phyloP scores from a whole-genome alignment of 2,888 invertebrate species.

The Coelinius sp. region DNA sequence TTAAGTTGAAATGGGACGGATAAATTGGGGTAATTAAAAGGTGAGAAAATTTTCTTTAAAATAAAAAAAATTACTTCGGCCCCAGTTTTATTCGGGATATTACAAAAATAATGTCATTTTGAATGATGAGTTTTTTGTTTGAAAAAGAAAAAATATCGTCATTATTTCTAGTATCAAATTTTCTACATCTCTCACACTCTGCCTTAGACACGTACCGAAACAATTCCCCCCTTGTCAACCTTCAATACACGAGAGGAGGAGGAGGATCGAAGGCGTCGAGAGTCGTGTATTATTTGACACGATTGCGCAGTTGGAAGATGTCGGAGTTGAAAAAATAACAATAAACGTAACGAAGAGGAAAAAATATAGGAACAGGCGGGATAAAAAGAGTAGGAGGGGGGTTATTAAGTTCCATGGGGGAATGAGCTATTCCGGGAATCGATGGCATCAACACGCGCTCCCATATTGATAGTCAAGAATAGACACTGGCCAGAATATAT shows the following conservation, averaged over 20 bases:
- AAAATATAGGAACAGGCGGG: constrained; percentile 34
- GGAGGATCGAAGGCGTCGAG: not conserved
- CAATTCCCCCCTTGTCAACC: constrained; percentile 17
- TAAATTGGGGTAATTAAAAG: too few relatives aligned
- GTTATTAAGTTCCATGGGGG: not conserved
- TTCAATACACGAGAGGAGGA: not conserved
- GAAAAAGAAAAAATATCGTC: not conserved
- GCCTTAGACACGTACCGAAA: constrained; percentile 28
- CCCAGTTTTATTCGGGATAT: too few relatives aligned
- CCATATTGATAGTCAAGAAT: not conserved
- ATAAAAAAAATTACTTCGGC: too few relatives aligned
- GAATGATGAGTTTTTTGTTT: not conserved
- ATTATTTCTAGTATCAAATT: not conserved
- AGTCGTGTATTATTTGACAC: constrained; percentile 6
- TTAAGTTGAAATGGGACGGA: not conserved
- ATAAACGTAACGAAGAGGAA: constrained; percentile 47
- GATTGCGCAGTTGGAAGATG: constrained; percentile 9
- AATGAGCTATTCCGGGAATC: not conserved
- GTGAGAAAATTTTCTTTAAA: too few relatives aligned
- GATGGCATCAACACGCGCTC: not conserved
- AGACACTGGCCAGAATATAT: too few relatives aligned
- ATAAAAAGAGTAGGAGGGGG: not conserved
- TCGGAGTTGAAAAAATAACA: constrained; percentile 32
- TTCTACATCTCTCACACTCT: constrained; percentile 11
- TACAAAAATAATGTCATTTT: too few relatives aligned